Evolutionary conservation across 1,140 invertebrate species (phyloP), one percentile per base, ranked within the genome.

Genomic region (Lordiphosa collinella): DNA sequence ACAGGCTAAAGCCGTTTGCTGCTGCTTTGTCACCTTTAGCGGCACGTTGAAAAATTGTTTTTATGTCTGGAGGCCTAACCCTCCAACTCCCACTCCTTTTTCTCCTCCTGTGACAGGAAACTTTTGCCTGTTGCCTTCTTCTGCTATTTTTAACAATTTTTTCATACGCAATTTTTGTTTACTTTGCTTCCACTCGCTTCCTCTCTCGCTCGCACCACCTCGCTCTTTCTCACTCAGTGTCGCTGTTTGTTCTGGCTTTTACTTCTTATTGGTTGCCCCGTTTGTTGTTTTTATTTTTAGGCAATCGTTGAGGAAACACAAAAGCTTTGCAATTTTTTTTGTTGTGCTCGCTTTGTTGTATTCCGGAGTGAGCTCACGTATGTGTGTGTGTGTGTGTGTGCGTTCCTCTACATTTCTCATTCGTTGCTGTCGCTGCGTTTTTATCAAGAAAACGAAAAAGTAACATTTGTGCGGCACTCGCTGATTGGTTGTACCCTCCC

Each of bases 401-500:
- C 71, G 70, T 79, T 61, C 53, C 65, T 58, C 76, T 82, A 82
- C 67, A 82, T 75, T 82, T 82, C 71, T 82, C 76, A 80, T 80
- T 80, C 76, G 76, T 62, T 75, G 76, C 38, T 43, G 64, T 34
- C 58, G 59, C 38, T 62, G 47, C 57, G 78, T 71, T 67, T 51
- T 65, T 69, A 76, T 80, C 66, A 80, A 80, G 76, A 80, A 80
- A 80, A 80, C 54, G 71, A 80, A 80, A 82, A 80, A 80, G 76
- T 71, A 63, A 43, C 61, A 58, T 58, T 71, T 80, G 56, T 82
- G 58, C 62, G 66, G 61, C 61, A 36, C 61, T 57, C 58, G 76
- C 76, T 80, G 76, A 80, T 80, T 80, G 76, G 76, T 82, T 57
- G 71, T 54, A 40, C 18, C 56, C 76, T 53, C 25, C 35, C 46